phyloP scores from a whole-genome alignment of 2,888 invertebrate genomes.

The Criorhina ranunculi region DNA sequence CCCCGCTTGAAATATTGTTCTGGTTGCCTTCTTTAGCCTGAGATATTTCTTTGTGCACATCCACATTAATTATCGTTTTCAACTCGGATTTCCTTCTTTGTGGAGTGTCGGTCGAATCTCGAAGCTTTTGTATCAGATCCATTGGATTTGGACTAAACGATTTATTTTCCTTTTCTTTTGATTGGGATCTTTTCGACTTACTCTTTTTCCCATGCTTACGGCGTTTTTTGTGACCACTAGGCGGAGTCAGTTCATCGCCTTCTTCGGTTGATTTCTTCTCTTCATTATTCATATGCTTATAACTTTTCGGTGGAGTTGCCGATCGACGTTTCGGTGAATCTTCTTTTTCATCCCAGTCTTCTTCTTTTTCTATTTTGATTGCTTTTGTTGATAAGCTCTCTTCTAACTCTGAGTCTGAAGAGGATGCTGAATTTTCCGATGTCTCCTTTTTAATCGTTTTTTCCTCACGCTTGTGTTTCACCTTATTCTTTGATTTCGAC shows the following conservation, averaged over 20 bases:
- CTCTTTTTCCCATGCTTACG: slow-evolving; percentile 52
- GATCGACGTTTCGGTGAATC: slow-evolving; percentile 33
- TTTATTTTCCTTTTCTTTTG: not conserved
- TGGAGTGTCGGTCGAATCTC: slow-evolving; percentile 54
- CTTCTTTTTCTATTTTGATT: slow-evolving; percentile 40
- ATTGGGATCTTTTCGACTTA: not conserved
- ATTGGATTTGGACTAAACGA: slow-evolving; percentile 64
- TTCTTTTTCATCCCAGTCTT: slow-evolving; percentile 26
- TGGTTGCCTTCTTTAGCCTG: not conserved
- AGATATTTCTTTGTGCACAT: slow-evolving; percentile 15
- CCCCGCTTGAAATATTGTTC: not conserved
- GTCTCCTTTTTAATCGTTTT: slow-evolving; percentile 17
- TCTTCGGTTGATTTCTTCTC: slow-evolving; percentile 16
- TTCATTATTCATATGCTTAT: slow-evolving; percentile 62
- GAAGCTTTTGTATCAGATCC: slow-evolving; percentile 61
- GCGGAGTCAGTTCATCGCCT: not conserved
- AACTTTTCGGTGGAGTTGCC: slow-evolving; percentile 62
- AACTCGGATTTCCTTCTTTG: slow-evolving; percentile 52
- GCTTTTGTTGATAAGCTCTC: not conserved
- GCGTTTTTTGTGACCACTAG: slow-evolving; percentile 35
- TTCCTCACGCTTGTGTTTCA: not conserved
- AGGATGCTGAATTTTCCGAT: not conserved
- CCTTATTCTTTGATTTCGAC: slow-evolving; percentile 53
- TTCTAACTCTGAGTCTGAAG: slow-evolving; percentile 6
- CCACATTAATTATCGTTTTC: slow-evolving; percentile 66